Base-by-base conservation (phyloP, 2,888 invertebrate species). In the Actias luna region DNA sequence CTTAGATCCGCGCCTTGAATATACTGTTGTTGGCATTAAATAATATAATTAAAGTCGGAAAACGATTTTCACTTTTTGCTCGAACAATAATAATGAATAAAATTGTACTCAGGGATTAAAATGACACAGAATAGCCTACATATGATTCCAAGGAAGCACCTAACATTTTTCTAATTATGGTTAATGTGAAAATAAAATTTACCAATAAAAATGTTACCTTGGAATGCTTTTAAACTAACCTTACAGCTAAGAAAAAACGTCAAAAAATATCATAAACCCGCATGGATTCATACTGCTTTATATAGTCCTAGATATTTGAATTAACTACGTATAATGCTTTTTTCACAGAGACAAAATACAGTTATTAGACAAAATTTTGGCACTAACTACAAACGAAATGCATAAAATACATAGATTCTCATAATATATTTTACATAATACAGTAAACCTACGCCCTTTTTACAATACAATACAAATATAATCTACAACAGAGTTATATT, bases 301-400 rank as follows among this genome's bases (percentile, higher is more conserved):
- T 50, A 50, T 50, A 25, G 46, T 50, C 7, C 22, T 22, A 46
- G 46, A 55, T 16, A 29, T 29, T 18, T 55, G 8, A 29, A 55
- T 55, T 29, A n/a, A 55, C n/a, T 55, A 55, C 3, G n/a, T 55
- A 29, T 8, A 55, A 29, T 29, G 29, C 29, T 29, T 14, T 2
- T 8, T 64, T 61, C 50, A 39, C n/a, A 55, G 61, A 46, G 52
- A 59, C 10, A 29, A n/a, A n/a, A 76, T 74, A n/a, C n/a, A n/a
- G n/a, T n/a, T n/a, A n/a, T n/a, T 63, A 46, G 52, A 59, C 10
- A 29, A n/a, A n/a, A 76, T 74, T 82, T 84, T 83, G 82, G 80
- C 83, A 83, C 80, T 75, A 75, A 67, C 69, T 74, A 74, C 67
- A 69, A 71, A 74, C 42, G 39, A 62, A 65, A 69, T 64, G 69